Evolutionary conservation across 2,113 vertebrate species (phyloP), one percentile per base, ranked within the genome.

Genomic region (Poicephalus meyeri): DNA sequence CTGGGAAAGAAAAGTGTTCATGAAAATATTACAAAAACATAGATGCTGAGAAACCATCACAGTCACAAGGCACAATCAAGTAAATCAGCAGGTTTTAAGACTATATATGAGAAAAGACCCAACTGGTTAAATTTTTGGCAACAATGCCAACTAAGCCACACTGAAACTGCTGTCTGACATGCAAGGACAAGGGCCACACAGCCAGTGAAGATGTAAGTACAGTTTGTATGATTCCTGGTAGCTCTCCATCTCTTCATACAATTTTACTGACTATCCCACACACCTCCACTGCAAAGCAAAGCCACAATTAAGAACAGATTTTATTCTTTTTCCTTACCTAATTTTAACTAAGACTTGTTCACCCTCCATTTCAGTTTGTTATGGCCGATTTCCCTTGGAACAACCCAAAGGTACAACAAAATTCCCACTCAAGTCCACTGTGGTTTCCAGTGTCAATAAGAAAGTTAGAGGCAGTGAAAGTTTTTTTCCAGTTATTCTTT

Each of bases 221-320:
- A 80, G 35, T 6, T 70, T 9, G 7, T 18, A 37, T 33, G 33
- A 68, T 65, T 66, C n/a, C 50, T 55, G 33, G 6, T 71, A 60
- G 29, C 83, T 77, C 50, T 60, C 0, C 0, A 47, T 17, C 42
- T 53, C 41, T 73, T 56, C 4, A 37, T 9, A 3, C 3, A 58
- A 41, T n/a, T 91, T 65, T 60, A 87, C 10, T 11, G 13, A 65
- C 25, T 20, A 77, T 1, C 2, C 11, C 37, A 9, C 18, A 14
- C 4, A 41, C 1, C 2, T 2, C 5, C 3, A 2, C 11, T 58
- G 20, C n/a, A 46, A 90, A 90, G 46, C 16, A 93, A 95, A 91
- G 26, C 5, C n/a, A 55, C 47, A 76, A 6, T 16, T 50, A 58
- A 16, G 16, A 82, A 46, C 6, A 80, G 31, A 39, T 61, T 85